Evolutionary conservation across 2,113 vertebrate genomes (phyloP).

Genomic region (Sterna hirundo): DNA sequence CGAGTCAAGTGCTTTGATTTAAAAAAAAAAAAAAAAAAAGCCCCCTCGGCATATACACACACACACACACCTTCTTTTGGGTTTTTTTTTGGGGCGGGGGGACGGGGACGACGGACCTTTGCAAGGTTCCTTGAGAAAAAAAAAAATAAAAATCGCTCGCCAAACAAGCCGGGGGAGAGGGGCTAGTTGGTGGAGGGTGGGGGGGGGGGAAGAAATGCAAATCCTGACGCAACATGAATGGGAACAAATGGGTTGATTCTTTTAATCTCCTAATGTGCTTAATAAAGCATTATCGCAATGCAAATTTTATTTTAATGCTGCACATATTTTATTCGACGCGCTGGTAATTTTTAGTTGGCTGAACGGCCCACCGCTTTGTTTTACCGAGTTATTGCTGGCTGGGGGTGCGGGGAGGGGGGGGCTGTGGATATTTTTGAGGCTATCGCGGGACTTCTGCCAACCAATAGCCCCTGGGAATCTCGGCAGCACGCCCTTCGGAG

Average conservation of each 20-base stretch:
- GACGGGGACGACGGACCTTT: background rate
- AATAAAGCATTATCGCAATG: slow-evolving; percentile 46
- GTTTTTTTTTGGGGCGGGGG: too few relatives aligned
- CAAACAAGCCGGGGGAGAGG: background rate
- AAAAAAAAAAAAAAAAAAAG: background rate
- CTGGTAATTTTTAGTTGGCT: slow-evolving; percentile 37
- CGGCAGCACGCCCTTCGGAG: background rate
- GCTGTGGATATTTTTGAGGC: background rate
- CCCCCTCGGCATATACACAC: background rate
- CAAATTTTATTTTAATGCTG: slow-evolving; percentile 60
- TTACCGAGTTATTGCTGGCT: background rate
- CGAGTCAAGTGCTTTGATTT: slow-evolving; percentile 64
- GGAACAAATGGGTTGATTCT: background rate
- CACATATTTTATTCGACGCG: slow-evolving; percentile 27
- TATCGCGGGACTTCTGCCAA: background rate
- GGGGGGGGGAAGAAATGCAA: background rate
- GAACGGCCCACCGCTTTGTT: background rate
- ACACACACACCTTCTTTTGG: background rate
- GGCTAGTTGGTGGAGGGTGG: background rate
- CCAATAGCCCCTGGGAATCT: background rate
- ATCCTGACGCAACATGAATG: background rate
- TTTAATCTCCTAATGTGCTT: background rate
- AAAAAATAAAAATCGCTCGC: background rate
- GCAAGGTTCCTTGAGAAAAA: slow-evolving; percentile 14
- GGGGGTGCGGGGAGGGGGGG: background rate